Evolutionary conservation across 2,113 vertebrate genomes (phyloP), one percentile per base, ranked within the genome.

Genomic region (Daphoenositta chrysoptera): DNA sequence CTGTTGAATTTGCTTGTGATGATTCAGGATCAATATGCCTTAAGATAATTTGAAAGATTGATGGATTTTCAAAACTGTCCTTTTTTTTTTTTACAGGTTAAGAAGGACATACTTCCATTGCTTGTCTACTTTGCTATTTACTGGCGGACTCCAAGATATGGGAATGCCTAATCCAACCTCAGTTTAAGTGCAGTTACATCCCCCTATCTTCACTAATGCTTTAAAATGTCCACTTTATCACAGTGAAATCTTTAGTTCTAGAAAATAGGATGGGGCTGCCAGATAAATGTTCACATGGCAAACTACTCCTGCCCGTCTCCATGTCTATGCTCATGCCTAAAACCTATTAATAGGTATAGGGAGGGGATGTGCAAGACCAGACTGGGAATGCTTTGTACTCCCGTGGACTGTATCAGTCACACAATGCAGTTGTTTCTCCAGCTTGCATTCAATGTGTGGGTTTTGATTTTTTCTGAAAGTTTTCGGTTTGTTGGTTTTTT

Each of bases 351-450:
- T 45, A 88, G 45, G 18, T 33, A n/a, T 4, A 47, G 14, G 73
- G 56, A 89, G 15, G n/a, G 31, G 61, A 91, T 80, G 30, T 65
- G 30, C 87, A 63, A 91, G 66, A 79, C 30, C 47, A 85, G 61
- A 51, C 57, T 14, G n/a, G 21, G 42, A 87, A 76, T 66, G 73
- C 20, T 71, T 50, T 79, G 33, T 42, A 63, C 20, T 73, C 42
- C 42, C 30, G 42, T 51, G 47, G n/a, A 40, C 53, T 81, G 14
- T 35, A 64, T 56, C 66, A 86, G 54, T 31, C 66, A 88, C 63
- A 48, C 0, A 3, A 37, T 13, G 23, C 35, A 54, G 44, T 22
- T 58, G 15, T 58, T 95, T 69, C 82, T 88, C 39, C 66, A 89
- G 8, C 13, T 63, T 33, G 13, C 6, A 19, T 69, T 80, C 53